phyloP scores from a whole-genome alignment of 1,140 invertebrate species.

The Augochlora pura region DNA sequence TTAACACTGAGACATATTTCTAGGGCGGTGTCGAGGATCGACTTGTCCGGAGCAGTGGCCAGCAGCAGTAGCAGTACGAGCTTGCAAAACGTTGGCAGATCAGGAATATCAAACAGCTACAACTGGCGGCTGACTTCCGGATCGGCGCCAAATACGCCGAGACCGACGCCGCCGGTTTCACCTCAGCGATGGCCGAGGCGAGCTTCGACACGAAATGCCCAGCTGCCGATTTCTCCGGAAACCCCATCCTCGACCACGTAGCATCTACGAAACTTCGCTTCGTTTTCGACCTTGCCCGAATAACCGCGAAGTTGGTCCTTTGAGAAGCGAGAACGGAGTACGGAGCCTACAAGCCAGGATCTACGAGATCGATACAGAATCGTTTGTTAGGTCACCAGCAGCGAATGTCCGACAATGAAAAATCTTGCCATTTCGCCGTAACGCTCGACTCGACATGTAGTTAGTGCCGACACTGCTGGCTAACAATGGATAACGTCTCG shows the following conservation, averaged over 20 bases:
- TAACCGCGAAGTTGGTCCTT: background rate
- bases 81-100: constrained; percentile 64
- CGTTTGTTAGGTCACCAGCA: too few relatives aligned
- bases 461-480: too few relatives aligned
- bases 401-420: too few relatives aligned
- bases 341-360: background rate
- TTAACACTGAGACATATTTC: background rate
- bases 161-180: constrained; percentile 81
- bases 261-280: constrained; percentile 41
- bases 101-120: constrained; percentile 57
- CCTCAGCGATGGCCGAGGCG: constrained; percentile 79
- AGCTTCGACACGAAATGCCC: constrained; percentile 63
- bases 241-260: constrained; percentile 68
- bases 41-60: constrained; percentile 80
- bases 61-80: constrained; percentile 79
- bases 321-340: background rate
- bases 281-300: constrained; percentile 46
- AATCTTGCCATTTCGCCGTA: too few relatives aligned
- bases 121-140: constrained; percentile 72
- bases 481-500: too few relatives aligned
- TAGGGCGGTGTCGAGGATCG: constrained; percentile 85
- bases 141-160: constrained; percentile 81
- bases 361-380: too few relatives aligned
- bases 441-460: too few relatives aligned
- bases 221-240: constrained; percentile 65